These are phyloP conservation scores for Rhabdornis inornatus DNA, from an alignment of 2,113 vertebrate genomes.

Conservation along the genomic window DNA sequence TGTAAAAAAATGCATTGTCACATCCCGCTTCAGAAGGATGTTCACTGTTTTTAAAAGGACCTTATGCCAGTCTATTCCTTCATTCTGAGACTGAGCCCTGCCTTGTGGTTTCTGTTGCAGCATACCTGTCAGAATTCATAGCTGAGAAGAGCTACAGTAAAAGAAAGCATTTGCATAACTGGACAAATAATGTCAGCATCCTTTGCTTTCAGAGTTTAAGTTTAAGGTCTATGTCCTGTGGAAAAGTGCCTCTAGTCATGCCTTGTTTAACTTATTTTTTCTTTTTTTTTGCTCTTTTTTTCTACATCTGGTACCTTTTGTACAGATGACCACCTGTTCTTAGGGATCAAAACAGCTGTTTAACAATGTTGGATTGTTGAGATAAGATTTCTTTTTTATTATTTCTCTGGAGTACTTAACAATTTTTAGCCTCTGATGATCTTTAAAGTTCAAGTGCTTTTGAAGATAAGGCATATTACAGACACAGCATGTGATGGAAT, in stretches of 20 bases:
- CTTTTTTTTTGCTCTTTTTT: neutral
- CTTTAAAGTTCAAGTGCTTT: constrained; percentile 40
- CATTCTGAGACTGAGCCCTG: neutral
- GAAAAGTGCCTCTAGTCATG: neutral
- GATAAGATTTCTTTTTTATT: neutral
- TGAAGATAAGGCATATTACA: constrained; percentile 35
- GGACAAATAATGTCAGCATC: neutral
- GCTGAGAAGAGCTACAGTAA: neutral
- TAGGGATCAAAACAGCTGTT: neutral
- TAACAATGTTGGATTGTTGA: neutral
- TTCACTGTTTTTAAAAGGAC: neutral
- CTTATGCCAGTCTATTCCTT: neutral
- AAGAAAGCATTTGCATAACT: neutral
- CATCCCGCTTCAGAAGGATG: neutral
- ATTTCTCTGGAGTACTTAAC: neutral
- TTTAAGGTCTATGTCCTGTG: neutral
- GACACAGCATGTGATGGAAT: constrained; percentile 6
- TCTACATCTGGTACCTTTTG: neutral
- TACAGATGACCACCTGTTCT: neutral
- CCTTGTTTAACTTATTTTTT: neutral
- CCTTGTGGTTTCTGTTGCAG: neutral
- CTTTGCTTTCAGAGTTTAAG: neutral
- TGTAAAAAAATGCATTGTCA: neutral
- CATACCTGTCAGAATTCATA: neutral
- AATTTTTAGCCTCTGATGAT: neutral